Base-by-base conservation (phyloP, 1,140 invertebrate species). In the Mercenaria mercenaria region DNA sequence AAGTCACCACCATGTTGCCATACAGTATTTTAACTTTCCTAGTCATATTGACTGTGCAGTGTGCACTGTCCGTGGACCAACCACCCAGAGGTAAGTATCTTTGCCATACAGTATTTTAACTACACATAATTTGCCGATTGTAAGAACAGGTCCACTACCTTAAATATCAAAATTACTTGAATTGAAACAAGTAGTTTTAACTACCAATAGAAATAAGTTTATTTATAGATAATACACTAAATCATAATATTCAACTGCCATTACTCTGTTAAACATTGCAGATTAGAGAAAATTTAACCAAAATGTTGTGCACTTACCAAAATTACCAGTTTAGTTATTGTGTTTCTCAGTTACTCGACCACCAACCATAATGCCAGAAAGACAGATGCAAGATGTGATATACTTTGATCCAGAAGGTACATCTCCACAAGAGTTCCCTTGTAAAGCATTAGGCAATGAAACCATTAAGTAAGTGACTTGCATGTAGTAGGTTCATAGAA, bases 341-440 rank as follows among this genome's bases (percentile, higher is more conserved):
- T 64, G 1, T 29, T 64, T 29, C n/a, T 64, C 80, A 79, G 80
- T 80, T 59, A 90, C 89, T 15, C 74, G 39, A 52, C 89, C 81
- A 34, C 81, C 82, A 0, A 90, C 74, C 34, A 90, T 84, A 29
- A 61, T 79, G 18, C 72, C 59, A 15, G 11, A 15, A 10, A 15
- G 37, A 76, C 13, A 59, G 20, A 26, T 2, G 26, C 3, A 79
- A 20, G 59, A 67, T 47, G 64, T 72, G 8, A 76, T 83, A 20
- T 89, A 83, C 52, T 89, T 89, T 83, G 79, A 83, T 34, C 43
- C 34, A 56, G 79, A 82, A 37, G 47, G 50, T 39, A 64, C 52
- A 0, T 3, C 52, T 15, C 43, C 37, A 6, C 8, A n/a, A 18
- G 59, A 77, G n/a, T 59, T 84, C 10, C 59, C 81, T 26, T 88